Evolutionary conservation across 2,113 vertebrate species (phyloP), one percentile per base, ranked within the genome.

Genomic region (Cnemophilus loriae): DNA sequence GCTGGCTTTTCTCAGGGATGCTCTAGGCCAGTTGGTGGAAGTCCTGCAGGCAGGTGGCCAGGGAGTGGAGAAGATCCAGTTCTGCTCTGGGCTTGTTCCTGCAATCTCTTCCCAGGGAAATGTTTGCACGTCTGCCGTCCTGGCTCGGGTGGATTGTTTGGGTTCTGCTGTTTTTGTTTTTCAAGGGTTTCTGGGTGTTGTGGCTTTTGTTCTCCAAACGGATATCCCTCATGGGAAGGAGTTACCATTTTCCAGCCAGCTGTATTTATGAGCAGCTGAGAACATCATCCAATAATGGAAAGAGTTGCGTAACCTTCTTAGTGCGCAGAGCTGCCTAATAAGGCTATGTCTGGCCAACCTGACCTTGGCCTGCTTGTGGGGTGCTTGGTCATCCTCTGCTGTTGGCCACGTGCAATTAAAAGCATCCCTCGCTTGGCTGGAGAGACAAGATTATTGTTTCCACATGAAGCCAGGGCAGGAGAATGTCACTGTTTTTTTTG

Each of bases 111-210:
- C 92, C 88, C 86, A 70, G 75, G 79, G 90, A 92, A 91, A 69
- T 10, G 7, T 73, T 96, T 93, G 96, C 92, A 92, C 52, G 63
- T 91, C 94, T 95, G 92, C 70, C 0, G 37, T 90, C 71, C 88
- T 97, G 95, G 94, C 96, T 88, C 1, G 32, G 16, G 20, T 37
- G 37, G 20, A 67, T 88, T 95, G 90, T 94, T 97, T 96, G 95
- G 95, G 94, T 94, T 93, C 90, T 90, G 55, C 90, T 97, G 96
- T 61, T 96, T 83, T 93, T 97, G 96, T 97, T 96, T 96, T 90
- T 83, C 68, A 35, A 53, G 73, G 90, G 95, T 96, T 95, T 97
- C 96, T 96, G 95, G 94, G 94, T 97, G 95, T 97, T 96, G 86
- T 33, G 67, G 23, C 30, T 92, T 94, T 94, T 83, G 26, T 86